A percentile compares a stretch with the other conserved stretches of the same genome.
Evolutionary conservation across 2,888 invertebrate species (phyloP).

Genomic region (Orchesellides sinensis): DNA sequence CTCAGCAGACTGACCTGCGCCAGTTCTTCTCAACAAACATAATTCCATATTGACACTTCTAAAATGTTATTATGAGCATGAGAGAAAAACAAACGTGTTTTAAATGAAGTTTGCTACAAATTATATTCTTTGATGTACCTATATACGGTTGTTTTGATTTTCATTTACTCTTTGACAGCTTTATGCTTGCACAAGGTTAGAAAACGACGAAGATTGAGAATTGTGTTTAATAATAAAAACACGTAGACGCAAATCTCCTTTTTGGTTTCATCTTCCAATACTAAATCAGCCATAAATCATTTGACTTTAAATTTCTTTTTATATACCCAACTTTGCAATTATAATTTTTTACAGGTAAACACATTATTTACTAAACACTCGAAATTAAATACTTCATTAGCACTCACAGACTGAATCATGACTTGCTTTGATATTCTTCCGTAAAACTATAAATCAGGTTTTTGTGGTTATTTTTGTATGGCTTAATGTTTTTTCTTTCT

Average conservation of each 20-base stretch:
- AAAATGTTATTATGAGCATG: no score
- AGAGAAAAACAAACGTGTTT: no score
- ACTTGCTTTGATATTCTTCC: constrained; percentile 16
- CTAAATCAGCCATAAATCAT: neutral
- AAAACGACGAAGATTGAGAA: neutral
- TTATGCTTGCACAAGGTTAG: neutral
- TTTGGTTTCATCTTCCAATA: neutral
- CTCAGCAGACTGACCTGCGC: no score
- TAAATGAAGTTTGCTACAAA: no score
- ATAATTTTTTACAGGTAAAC: neutral
- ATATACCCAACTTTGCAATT: neutral
- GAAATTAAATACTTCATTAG: neutral
- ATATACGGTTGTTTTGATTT: no score
- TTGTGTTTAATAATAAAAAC: neutral
- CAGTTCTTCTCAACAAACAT: no score
- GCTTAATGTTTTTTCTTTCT: neutral
- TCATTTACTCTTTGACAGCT: neutral
- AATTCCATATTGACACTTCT: no score
- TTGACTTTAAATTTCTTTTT: neutral
- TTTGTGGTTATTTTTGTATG: neutral
- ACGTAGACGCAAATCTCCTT: neutral
- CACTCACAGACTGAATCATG: neutral
- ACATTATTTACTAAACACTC: neutral
- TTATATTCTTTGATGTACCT: no score
- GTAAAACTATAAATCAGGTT: constrained; percentile 34